These are phyloP conservation scores for Cheirogaleus medius DNA, from an alignment of 2,113 vertebrate species.

Conservation along the genomic window DNA sequence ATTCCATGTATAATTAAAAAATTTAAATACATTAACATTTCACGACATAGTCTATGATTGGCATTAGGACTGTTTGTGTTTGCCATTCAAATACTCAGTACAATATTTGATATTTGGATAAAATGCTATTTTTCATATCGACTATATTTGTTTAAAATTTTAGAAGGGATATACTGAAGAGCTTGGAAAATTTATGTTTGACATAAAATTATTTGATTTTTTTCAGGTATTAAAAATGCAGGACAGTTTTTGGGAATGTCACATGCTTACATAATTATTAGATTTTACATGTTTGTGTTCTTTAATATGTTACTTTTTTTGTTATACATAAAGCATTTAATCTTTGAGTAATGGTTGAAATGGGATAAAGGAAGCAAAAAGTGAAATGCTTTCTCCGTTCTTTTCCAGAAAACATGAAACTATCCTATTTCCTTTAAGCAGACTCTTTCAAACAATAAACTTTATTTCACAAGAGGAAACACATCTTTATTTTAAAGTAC, in stretches of 20 bases:
- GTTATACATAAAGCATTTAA: slow-evolving; percentile 35
- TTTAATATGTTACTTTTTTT: slow-evolving; percentile 60
- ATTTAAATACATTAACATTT: slow-evolving; percentile 81
- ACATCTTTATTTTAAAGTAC: slow-evolving; percentile 64
- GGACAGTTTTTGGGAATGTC: slow-evolving; percentile 2
- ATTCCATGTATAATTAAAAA: slow-evolving; percentile 78
- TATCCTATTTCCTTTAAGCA: slow-evolving; percentile 41
- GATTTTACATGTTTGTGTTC: slow-evolving; percentile 49
- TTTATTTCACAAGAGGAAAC: slow-evolving; percentile 62
- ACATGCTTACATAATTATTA: slow-evolving; percentile 38
- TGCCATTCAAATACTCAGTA: slow-evolving; percentile 69
- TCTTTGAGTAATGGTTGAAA: slow-evolving; percentile 25
- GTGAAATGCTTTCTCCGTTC: not conserved
- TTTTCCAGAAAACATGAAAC: slow-evolving; percentile 36
- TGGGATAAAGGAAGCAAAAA: slow-evolving; percentile 20
- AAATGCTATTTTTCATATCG: slow-evolving; percentile 69
- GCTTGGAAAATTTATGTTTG: slow-evolving; percentile 65
- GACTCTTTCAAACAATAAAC: slow-evolving; percentile 38
- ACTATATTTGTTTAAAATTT: slow-evolving; percentile 76
- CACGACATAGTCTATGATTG: slow-evolving; percentile 56
- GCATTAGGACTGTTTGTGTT: slow-evolving; percentile 75
- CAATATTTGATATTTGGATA: slow-evolving; percentile 78
- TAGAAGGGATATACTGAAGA: slow-evolving; percentile 50
- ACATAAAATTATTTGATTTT: slow-evolving; percentile 65
- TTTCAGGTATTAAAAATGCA: slow-evolving; percentile 67